Evolutionary conservation across 1,140 invertebrate genomes (phyloP), one percentile per base, ranked within the genome.

Genomic region (Bursaphelenchus mucronatus): DNA sequence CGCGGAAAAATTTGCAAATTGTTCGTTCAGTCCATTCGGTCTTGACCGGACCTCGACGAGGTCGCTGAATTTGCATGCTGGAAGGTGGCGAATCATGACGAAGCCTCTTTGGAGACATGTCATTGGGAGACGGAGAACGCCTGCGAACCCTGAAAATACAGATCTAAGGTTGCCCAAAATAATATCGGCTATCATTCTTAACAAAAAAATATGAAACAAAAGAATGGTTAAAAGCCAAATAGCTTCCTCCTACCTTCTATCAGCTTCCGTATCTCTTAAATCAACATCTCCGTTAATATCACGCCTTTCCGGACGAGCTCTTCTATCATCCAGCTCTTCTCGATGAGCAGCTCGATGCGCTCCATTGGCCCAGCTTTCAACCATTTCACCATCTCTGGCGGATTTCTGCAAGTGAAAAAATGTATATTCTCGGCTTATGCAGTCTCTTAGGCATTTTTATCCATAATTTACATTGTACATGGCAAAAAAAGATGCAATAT

Each of bases 1-100:
- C 78, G n/a, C 78, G 69, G 66, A 81, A 80, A 53, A 80, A 80
- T 52, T 80, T 80, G 73, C 78, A 80, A 39, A 80, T 76, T 19
- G 70, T 79, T 11, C 64, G 66, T 19, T 80, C 72, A 43, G 62
- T 47, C 73, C 73, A 68, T 43, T 40, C 4, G 61, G 55, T 39
- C 65, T 5, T 56, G 66, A 19, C 45, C 11, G 9, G 43, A 3
- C 19, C 47, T 44, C n/a, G 50, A 15, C 69, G 69, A n/a, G 44
- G 51, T 47, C 52, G 50, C 17, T 52, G 40, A 9, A 50, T 19
- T 40, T 57, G 67, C 55, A 44, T 47, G 30, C 76, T 51, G 58
- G 19, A 49, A 8, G 68, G 44, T 10, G 52, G 58, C 40, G 51
- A 44, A 49, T 6, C 13, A 21, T 21, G 30, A 21, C 67, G 52